A percentile compares a stretch with the other conserved stretches of the same genome.
Conservation (phyloP, 2,113 vertebrate genomes). For the Vulpes vulpes region DNA sequence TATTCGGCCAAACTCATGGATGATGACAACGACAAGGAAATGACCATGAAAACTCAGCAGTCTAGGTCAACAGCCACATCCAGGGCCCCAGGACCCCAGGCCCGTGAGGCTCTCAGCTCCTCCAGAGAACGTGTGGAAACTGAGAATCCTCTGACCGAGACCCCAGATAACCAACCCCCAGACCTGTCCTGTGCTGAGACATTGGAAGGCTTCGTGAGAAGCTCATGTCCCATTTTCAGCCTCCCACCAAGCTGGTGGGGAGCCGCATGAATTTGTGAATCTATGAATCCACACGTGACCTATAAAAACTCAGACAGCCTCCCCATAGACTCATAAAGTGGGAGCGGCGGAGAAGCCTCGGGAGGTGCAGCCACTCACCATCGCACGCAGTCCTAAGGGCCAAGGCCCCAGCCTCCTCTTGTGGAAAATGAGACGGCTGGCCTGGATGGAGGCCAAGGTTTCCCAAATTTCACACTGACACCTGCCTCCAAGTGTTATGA, state of each 20-base stretch:
- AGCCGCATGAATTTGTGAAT: background rate
- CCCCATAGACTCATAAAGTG: background rate
- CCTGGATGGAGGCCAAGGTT: fast-evolving
- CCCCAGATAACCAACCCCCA: fast-evolving
- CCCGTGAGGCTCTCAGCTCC: background rate
- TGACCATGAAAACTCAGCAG: no score
- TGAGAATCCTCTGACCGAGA: background rate
- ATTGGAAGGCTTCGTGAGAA: fast-evolving
- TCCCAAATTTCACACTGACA: background rate
- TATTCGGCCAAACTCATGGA: background rate
- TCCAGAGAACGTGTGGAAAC: background rate
- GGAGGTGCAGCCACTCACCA: fast-evolving
- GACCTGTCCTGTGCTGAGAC: background rate
- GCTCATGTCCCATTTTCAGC: background rate
- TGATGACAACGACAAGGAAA: background rate
- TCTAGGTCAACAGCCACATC: background rate
- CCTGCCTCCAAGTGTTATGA: background rate
- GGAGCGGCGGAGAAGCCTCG: no score
- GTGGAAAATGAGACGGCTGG: background rate
- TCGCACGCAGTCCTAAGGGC: fast-evolving
- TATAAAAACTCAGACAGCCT: background rate
- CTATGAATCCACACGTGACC: background rate
- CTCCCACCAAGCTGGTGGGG: background rate
- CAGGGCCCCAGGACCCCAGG: background rate
- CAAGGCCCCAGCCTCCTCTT: background rate